Conservation (phyloP, 2,113 vertebrate genomes). For the Dipodomys ordii region DNA sequence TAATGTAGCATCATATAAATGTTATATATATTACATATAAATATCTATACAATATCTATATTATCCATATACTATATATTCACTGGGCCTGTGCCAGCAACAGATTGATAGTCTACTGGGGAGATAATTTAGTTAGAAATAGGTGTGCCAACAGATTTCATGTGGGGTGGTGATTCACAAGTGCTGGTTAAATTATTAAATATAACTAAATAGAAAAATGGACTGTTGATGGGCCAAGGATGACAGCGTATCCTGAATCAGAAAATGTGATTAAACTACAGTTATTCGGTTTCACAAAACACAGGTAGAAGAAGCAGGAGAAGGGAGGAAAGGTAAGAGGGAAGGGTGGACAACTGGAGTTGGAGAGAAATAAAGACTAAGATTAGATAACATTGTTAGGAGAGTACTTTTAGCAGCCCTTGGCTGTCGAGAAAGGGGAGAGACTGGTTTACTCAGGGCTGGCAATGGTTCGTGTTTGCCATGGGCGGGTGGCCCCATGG, state of each 20-base stretch:
- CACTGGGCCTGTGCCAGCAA: background rate
- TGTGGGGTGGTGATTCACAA: background rate
- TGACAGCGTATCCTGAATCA: background rate
- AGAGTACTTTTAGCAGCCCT: constrained; percentile 8
- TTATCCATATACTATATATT: no score
- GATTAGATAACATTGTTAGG: constrained; percentile 35
- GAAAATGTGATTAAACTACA: constrained; percentile 1
- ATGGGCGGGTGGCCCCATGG: background rate
- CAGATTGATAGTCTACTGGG: background rate
- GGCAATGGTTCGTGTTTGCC: constrained; percentile 2
- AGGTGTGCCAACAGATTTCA: background rate
- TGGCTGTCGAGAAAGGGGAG: constrained; percentile 18
- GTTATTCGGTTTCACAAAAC: constrained; percentile 8
- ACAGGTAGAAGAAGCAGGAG: background rate
- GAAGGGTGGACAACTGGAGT: background rate
- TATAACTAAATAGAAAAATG: background rate
- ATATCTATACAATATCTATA: no score
- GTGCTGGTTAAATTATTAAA: constrained; percentile 17
- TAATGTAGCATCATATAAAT: no score
- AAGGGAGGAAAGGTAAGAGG: background rate
- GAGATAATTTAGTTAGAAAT: background rate
- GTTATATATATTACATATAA: no score
- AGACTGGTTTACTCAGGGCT: background rate
- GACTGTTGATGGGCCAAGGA: background rate
- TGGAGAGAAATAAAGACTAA: background rate